These are phyloP conservation scores for Brachionus manjavacas DNA, from an alignment of 1,140 invertebrate genomes.

Conservation along the genomic window DNA sequence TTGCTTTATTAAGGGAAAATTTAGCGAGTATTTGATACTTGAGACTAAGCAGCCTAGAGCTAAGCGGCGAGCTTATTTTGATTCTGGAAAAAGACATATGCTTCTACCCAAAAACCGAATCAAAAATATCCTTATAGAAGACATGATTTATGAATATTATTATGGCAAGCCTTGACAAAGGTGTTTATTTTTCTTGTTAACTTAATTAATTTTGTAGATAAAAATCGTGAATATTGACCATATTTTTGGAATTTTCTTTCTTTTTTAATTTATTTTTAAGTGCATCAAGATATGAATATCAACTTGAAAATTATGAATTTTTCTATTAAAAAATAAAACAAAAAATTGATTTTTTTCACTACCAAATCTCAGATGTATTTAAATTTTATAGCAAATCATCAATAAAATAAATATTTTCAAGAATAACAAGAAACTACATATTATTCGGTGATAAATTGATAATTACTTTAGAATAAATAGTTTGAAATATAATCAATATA, in stretches of 20 bases:
- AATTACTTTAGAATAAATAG: no score
- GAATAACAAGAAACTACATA: no score
- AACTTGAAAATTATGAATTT: neutral
- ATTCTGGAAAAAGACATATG: neutral
- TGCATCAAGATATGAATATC: neutral
- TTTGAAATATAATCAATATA: no score
- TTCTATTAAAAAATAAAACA: neutral
- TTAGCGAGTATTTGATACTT: neutral
- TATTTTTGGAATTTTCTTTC: neutral
- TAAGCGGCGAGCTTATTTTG: neutral
- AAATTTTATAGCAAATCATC: no score
- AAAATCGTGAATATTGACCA: neutral
- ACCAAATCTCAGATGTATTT: no score
- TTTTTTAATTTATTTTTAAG: neutral
- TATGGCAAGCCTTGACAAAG: neutral
- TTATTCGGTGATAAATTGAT: no score
- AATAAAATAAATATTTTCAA: no score
- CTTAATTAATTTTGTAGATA: neutral
- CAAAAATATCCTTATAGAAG: conserved; percentile 14
- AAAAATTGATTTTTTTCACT: no score
- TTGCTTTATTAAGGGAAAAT: neutral
- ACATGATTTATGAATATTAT: conserved; percentile 6
- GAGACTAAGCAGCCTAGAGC: neutral
- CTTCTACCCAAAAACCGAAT: neutral
- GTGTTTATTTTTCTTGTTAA: neutral